phyloP scores from a whole-genome alignment of 2,113 vertebrate genomes.

The Gobio gobio region DNA sequence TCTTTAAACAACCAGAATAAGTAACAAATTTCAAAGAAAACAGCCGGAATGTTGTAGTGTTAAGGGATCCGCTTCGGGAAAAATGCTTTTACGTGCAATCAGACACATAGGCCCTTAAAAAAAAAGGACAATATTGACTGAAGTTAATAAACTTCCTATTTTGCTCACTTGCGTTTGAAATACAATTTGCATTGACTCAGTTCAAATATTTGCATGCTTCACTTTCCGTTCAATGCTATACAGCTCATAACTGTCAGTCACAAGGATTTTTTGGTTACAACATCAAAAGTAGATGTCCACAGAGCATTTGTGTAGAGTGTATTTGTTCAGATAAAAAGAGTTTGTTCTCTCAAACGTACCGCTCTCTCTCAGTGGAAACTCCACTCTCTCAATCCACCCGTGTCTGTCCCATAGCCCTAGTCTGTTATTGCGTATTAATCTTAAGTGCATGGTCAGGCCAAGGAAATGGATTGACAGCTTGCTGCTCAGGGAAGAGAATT shows the following conservation, averaged over 20 bases:
- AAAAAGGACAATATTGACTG: not conserved
- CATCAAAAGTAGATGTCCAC: not conserved
- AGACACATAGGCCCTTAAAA: not conserved
- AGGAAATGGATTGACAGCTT: constrained; percentile 52
- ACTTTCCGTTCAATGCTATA: constrained; percentile 25
- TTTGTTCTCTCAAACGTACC: constrained; percentile 40
- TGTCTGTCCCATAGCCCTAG: constrained; percentile 64
- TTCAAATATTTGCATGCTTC: constrained; percentile 25
- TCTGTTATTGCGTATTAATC: constrained; percentile 42
- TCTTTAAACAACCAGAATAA: constrained; percentile 31
- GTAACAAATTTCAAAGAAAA: constrained; percentile 37
- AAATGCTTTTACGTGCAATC: constrained; percentile 31
- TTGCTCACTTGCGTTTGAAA: constrained; percentile 16
- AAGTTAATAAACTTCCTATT: constrained; percentile 34
- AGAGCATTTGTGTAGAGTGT: constrained; percentile 23
- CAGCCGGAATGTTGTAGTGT: constrained; percentile 54
- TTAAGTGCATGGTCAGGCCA: constrained; percentile 42
- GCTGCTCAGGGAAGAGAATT: constrained; percentile 53
- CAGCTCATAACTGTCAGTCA: constrained; percentile 23
- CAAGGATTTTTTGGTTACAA: constrained; percentile 52
- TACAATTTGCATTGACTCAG: not conserved
- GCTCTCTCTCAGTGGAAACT: not conserved
- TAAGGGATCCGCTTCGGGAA: constrained; percentile 35
- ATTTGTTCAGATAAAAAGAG: constrained; percentile 45
- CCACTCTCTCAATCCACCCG: constrained; percentile 1